Percentiles rank a stretch among this genome's conserved stretches.
Conservation (phyloP, 2,888 invertebrate species). For the Ditula angustiorana region DNA sequence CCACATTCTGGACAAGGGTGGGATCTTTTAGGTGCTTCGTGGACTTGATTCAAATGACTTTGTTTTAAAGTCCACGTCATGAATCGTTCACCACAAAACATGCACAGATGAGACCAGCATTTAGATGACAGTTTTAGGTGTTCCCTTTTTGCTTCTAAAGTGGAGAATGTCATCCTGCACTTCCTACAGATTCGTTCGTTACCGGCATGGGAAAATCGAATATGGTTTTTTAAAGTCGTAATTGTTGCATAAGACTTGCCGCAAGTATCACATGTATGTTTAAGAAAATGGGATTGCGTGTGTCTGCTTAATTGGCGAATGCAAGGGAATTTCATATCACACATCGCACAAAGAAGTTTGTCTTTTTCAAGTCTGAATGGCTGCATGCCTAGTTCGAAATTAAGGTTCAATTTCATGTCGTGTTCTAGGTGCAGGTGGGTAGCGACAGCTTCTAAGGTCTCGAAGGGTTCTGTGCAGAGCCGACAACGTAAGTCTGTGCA, state of each 20-base stretch:
- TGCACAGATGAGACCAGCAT: slow-evolving; percentile 73
- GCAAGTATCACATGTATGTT: slow-evolving; percentile 74
- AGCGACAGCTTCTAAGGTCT: slow-evolving; percentile 61
- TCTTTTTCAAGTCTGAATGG: slow-evolving; percentile 71
- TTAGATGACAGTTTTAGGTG: slow-evolving; percentile 61
- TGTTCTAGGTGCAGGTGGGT: slow-evolving; percentile 64
- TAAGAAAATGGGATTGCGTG: slow-evolving; percentile 70
- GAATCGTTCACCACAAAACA: slow-evolving; percentile 69
- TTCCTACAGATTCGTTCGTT: slow-evolving; percentile 68
- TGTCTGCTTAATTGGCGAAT: slow-evolving; percentile 71
- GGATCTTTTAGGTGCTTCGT: slow-evolving; percentile 60
- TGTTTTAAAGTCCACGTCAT: slow-evolving; percentile 66
- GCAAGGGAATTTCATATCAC: slow-evolving; percentile 61
- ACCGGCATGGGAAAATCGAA: slow-evolving; percentile 62
- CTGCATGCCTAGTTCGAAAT: slow-evolving; percentile 65
- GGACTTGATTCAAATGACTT: slow-evolving; percentile 61
- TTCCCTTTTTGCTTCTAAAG: slow-evolving; percentile 62
- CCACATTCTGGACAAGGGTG: slow-evolving; percentile 70
- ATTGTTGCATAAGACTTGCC: slow-evolving; percentile 73
- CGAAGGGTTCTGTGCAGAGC: slow-evolving; percentile 58
- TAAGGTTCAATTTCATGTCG: slow-evolving; percentile 57
- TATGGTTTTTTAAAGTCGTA: slow-evolving; percentile 67
- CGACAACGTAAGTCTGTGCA: slow-evolving; percentile 71
- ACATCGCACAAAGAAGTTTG: slow-evolving; percentile 65
- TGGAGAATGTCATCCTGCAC: slow-evolving; percentile 66